Evolutionary conservation across 2,113 vertebrate species (phyloP).

Genomic region (Todiramphus saurophagus): DNA sequence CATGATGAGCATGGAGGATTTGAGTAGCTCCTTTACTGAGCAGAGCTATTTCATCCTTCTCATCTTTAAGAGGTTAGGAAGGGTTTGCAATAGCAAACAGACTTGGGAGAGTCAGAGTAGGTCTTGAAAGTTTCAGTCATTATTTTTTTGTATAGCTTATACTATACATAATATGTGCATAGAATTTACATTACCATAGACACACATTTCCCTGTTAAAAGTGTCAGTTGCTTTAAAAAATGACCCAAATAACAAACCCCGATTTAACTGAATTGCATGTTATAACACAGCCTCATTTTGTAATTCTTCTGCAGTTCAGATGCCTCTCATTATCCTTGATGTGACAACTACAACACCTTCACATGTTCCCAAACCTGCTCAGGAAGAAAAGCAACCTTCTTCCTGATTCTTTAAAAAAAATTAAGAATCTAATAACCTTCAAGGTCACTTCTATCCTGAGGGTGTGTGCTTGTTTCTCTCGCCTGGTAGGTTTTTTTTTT

Average conservation of each 20-base stretch:
- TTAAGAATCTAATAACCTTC: background rate
- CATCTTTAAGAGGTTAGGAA: background rate
- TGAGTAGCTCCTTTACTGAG: background rate
- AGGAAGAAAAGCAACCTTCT: background rate
- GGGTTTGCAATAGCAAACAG: background rate
- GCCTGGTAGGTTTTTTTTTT: background rate
- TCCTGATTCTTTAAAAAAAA: background rate
- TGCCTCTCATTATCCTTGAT: background rate
- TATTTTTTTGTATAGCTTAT: background rate
- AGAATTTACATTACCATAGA: background rate
- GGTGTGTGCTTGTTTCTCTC: background rate
- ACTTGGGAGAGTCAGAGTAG: background rate
- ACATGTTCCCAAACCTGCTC: background rate
- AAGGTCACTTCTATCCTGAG: background rate
- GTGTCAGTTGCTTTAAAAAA: background rate
- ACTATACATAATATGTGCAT: background rate
- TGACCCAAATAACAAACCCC: accelerated
- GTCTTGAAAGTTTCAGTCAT: background rate
- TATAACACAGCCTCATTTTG: background rate
- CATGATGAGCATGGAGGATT: background rate
- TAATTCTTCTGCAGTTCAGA: background rate
- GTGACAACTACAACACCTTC: background rate
- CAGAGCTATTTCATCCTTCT: background rate
- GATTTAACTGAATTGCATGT: background rate
- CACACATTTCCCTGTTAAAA: background rate